phyloP scores from a whole-genome alignment of 2,113 vertebrate genomes.

The Chelonoidis abingdonii region DNA sequence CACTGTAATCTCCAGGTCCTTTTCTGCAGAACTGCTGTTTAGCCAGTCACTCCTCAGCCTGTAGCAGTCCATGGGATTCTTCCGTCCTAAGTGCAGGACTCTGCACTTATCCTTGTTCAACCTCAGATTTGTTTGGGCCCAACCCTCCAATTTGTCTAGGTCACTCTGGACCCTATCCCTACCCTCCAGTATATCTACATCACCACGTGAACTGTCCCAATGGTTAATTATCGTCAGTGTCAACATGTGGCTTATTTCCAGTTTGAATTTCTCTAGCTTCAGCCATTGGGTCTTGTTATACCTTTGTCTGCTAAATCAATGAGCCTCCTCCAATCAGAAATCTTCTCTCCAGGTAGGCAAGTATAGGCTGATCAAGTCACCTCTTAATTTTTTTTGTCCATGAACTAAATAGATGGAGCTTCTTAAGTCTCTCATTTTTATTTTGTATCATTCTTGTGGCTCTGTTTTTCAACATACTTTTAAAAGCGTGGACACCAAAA shows the following conservation, averaged over 20 bases:
- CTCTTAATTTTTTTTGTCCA: slow-evolving; percentile 30
- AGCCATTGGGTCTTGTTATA: slow-evolving; percentile 42
- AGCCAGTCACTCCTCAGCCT: no score
- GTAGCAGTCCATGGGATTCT: no score
- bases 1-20: no score
- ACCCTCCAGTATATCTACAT: background rate
- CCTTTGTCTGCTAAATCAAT: slow-evolving; percentile 18
- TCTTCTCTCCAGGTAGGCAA: background rate
- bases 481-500: background rate
- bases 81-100: no score
- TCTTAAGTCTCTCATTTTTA: fast-evolving
- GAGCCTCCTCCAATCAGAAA: background rate
- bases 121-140: no score
- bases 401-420: background rate
- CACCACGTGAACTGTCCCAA: background rate
- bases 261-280: slow-evolving; percentile 49
- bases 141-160: no score
- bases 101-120: no score
- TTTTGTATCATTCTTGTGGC: background rate
- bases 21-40: no score
- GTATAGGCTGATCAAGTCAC: slow-evolving; percentile 16
- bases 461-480: no score
- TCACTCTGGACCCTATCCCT: no score
- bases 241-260: slow-evolving; percentile 40
- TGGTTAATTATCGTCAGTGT: slow-evolving; percentile 58